Base-by-base conservation (phyloP, 2,888 invertebrate species). In the Nymphalis c-album region DNA sequence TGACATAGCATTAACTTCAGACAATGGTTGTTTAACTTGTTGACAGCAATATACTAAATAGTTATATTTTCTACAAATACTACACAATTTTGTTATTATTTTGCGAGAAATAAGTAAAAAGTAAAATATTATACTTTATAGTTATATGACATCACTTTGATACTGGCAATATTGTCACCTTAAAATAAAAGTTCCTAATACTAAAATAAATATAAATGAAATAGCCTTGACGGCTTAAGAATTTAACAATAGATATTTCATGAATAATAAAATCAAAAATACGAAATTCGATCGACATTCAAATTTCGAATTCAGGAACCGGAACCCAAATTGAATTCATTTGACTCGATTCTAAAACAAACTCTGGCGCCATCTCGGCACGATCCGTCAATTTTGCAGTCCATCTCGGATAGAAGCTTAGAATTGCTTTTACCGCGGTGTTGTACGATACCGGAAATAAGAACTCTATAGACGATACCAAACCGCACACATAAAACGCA, bases 401-500 rank as follows among this genome's bases (percentile, higher is more conserved):
- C 71, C 72, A 75, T 75, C 74, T 74, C 74, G 72, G 68, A 77
- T 75, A 73, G 73, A 76, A 74, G 77, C 77, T 80, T 76, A 72
- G 76, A 80, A 79, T 80, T 79, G 77, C 75, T 76, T 75, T 75
- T 74, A 74, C 73, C 72, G 67, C 71, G 67, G 47, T 67, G 70
- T 58, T 63, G 64, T 60, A 66, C 63, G 35, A 45, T 63, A 71
- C 67, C 65, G 55, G 68, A 67, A 40, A 55, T 48, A 62, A 64
- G 59, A 47, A 50, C 45, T 59, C 63, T 60, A 60, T 60, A 66
- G 69, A 60, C 50, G 65, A 60, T 57, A 64, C 57, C 26, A 31
- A 46, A 53, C 60, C 53, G 59, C 22, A 31, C 55, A 62, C 60
- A 18, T 53, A 53, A 60, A 65, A 63, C 35, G 60, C 63, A 66